phyloP scores from a whole-genome alignment of 2,113 vertebrate genomes.

The Monopterus albus region DNA sequence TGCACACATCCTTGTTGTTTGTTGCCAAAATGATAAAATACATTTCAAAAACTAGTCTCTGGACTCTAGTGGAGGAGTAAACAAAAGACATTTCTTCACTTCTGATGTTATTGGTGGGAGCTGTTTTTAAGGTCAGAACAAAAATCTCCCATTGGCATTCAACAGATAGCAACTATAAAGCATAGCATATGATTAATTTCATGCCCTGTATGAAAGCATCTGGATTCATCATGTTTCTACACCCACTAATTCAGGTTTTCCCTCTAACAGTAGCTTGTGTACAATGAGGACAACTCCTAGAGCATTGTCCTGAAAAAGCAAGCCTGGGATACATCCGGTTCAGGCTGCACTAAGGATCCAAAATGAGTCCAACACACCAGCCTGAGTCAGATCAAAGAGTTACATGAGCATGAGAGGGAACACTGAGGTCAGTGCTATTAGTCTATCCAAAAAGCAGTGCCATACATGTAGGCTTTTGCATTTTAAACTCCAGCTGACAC shows the following conservation, averaged over 20 bases:
- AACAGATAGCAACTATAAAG: background rate
- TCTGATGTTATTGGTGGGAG: slow-evolving; percentile 11
- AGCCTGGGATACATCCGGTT: slow-evolving; percentile 61
- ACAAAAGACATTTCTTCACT: slow-evolving; percentile 15
- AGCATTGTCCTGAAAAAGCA: slow-evolving; percentile 48
- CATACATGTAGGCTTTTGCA: slow-evolving; percentile 18
- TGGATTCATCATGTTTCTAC: background rate
- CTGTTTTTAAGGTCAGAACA: background rate
- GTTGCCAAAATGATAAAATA: slow-evolving; percentile 46
- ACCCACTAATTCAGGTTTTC: slow-evolving; percentile 6
- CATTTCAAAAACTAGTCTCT: slow-evolving; percentile 12
- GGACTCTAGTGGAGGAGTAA: background rate
- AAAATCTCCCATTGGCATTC: slow-evolving; percentile 1
- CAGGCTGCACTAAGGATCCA: slow-evolving; percentile 64
- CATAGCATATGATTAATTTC: background rate
- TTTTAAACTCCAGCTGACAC: slow-evolving; percentile 18
- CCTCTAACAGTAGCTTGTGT: slow-evolving; percentile 39
- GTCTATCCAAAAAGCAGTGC: slow-evolving; percentile 38
- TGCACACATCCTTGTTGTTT: slow-evolving; percentile 15
- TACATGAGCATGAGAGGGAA: slow-evolving; percentile 50
- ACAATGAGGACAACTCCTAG: slow-evolving; percentile 16
- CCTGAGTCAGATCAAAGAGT: slow-evolving; percentile 73
- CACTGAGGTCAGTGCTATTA: slow-evolving; percentile 60
- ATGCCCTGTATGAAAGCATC: background rate
- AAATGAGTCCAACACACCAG: slow-evolving; percentile 65